Percentiles rank a stretch among this genome's conserved stretches.
phyloP scores from a whole-genome alignment of 1,140 invertebrate genomes.

The Temnothorax curvispinosus region DNA sequence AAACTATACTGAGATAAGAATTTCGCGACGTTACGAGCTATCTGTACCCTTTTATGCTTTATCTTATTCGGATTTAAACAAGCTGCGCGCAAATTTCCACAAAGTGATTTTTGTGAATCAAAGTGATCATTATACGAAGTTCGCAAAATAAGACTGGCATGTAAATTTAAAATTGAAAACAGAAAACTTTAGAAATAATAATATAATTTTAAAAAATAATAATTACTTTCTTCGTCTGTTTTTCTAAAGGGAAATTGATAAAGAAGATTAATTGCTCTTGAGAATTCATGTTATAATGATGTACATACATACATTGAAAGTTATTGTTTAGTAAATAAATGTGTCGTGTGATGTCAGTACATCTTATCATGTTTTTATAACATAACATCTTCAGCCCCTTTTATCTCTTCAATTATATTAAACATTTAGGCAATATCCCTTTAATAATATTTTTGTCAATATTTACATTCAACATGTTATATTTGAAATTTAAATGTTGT shows the following conservation, averaged over 20 bases:
- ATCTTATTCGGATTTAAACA: not conserved
- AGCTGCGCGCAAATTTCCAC: not conserved
- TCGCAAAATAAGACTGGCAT: not conserved
- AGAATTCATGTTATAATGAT: not conserved
- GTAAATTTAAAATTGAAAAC: not conserved
- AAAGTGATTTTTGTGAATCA: not conserved
- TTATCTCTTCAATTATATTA: not conserved
- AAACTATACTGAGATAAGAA: not conserved
- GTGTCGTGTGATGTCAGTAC: not conserved
- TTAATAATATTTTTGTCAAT: not conserved
- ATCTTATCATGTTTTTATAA: slow-evolving; percentile 9
- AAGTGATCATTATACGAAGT: not conserved
- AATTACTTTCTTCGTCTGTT: not conserved
- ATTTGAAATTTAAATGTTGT: not conserved
- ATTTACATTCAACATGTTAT: not conserved
- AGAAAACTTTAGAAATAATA: not conserved
- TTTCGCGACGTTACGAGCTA: not conserved
- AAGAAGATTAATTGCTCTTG: not conserved
- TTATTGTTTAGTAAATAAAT: not conserved
- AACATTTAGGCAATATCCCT: not conserved
- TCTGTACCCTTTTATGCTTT: not conserved
- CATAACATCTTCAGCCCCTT: not conserved
- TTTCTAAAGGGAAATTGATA: not conserved
- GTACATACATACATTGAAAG: not conserved
- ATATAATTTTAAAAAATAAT: not conserved